A percentile compares a stretch with the other conserved stretches of the same genome.
Evolutionary conservation across 2,888 invertebrate genomes (phyloP).

Genomic region (Vesta saturnalis): DNA sequence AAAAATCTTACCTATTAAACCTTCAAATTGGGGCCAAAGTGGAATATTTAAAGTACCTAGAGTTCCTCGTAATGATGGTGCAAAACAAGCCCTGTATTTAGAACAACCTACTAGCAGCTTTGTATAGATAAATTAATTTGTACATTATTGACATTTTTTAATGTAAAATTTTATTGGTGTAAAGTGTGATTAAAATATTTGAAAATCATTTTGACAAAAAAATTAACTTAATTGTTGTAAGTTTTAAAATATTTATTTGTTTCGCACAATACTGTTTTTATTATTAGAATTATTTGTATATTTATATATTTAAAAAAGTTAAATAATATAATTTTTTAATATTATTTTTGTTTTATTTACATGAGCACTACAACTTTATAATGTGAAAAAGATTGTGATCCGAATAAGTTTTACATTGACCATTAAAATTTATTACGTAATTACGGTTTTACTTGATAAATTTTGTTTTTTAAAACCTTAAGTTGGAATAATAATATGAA

Average conservation of each 20-base stretch:
- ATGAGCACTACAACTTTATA: too few relatives aligned
- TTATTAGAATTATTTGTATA: conserved; percentile 5
- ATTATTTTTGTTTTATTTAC: too few relatives aligned
- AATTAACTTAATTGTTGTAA: not conserved
- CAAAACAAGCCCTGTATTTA: conserved; percentile 62
- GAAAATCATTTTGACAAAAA: conserved; percentile 2
- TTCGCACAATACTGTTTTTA: conserved; percentile 7
- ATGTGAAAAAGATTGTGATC: too few relatives aligned
- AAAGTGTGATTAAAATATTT: not conserved
- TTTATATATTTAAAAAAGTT: conserved; percentile 15
- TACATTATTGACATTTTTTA: not conserved
- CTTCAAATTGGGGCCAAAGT: conserved; percentile 67
- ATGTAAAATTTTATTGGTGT: not conserved
- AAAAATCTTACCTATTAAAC: conserved; percentile 73
- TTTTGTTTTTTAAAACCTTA: too few relatives aligned
- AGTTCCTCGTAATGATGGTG: conserved; percentile 31
- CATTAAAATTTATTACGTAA: too few relatives aligned
- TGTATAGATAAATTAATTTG: conserved; percentile 61
- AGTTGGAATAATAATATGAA: too few relatives aligned
- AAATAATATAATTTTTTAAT: not conserved
- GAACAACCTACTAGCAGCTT: conserved; percentile 74
- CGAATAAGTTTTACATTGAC: too few relatives aligned
- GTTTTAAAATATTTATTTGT: conserved; percentile 15
- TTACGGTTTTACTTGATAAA: too few relatives aligned
- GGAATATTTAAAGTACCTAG: conserved; percentile 50